Conservation (phyloP, 2,113 vertebrate species). For the Okapia johnstoni region DNA sequence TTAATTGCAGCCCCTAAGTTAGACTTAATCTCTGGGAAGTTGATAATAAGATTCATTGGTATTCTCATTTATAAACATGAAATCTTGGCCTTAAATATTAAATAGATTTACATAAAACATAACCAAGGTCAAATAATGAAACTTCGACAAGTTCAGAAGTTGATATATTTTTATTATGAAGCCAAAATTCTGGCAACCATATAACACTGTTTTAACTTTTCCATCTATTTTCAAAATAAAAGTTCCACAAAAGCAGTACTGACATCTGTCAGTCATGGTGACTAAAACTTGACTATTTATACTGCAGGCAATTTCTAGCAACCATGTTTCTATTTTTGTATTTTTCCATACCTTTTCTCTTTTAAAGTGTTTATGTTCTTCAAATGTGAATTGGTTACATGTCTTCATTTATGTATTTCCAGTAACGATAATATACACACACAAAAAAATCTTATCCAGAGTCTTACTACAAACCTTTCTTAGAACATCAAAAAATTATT, state of each 20-base stretch:
- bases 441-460: not conserved
- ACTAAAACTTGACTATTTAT: not conserved
- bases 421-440: not conserved
- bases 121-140: constrained; percentile 36
- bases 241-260: not conserved
- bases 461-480: not conserved
- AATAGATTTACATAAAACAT: constrained; percentile 32
- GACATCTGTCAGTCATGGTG: not conserved
- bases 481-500: not conserved
- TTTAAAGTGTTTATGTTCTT: not conserved
- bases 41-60: not conserved
- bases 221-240: not conserved
- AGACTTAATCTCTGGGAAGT: not conserved
- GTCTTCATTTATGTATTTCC: not conserved
- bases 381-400: not conserved
- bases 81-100: constrained; percentile 15
- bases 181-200: not conserved
- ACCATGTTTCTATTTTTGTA: not conserved
- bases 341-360: not conserved
- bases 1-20: not conserved
- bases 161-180: not conserved
- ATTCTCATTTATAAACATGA: not conserved
- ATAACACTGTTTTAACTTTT: not conserved
- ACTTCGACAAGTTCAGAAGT: not conserved
- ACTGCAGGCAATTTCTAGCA: not conserved